Evolutionary conservation across 2,797 vertebrate genomes (phyloP).

Genomic region (Chaetodon trifasciatus): DNA sequence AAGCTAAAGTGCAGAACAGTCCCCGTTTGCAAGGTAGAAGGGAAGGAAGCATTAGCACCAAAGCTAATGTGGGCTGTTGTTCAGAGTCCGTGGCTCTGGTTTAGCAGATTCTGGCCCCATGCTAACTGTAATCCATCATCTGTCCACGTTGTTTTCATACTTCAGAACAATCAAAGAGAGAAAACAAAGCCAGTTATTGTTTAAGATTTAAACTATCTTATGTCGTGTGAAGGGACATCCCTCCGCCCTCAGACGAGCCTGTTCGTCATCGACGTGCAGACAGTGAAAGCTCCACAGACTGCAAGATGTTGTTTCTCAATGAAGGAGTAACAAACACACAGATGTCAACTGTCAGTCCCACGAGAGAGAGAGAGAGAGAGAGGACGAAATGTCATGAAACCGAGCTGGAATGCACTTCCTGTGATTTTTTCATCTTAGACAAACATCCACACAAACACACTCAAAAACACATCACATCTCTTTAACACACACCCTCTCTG

Average conservation of each 20-base stretch:
- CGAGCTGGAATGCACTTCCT: conserved; percentile 65
- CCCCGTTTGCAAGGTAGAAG: too few relatives aligned
- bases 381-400: conserved; percentile 34
- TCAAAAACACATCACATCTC: neutral
- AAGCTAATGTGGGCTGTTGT: too few relatives aligned
- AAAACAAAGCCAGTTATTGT: neutral
- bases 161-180: neutral
- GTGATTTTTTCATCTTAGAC: conserved; percentile 21
- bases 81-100: too few relatives aligned
- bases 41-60: too few relatives aligned
- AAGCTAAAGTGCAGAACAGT: too few relatives aligned
- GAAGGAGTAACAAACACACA: neutral
- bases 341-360: neutral
- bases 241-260: conserved; percentile 11
- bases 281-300: conserved; percentile 41
- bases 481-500: neutral
- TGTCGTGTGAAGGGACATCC: conserved; percentile 11
- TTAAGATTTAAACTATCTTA: neutral
- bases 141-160: neutral
- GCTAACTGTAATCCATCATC: neutral
- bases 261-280: conserved; percentile 12
- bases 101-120: neutral
- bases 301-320: conserved; percentile 29
- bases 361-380: neutral
- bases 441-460: neutral